Percentiles rank a stretch among this genome's conserved stretches.
These are phyloP conservation scores for Gymnocheta viridis DNA, from an alignment of 2,888 invertebrate species.

Conservation along the genomic window DNA sequence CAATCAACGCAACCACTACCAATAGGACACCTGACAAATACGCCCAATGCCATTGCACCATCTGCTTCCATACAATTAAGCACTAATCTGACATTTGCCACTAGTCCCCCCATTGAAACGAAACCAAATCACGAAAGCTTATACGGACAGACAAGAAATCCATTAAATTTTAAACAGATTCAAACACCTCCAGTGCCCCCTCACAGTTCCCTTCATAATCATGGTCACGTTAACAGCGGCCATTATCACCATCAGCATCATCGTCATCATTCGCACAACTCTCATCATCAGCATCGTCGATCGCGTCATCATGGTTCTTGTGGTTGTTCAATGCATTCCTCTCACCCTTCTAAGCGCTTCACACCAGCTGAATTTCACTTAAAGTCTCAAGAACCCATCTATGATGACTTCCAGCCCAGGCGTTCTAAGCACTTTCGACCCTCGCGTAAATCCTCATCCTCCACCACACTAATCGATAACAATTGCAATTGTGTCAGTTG, in stretches of 20 bases:
- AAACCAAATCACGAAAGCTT: slow-evolving; percentile 42
- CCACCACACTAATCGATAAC: slow-evolving; percentile 40
- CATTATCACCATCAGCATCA: slow-evolving; percentile 67
- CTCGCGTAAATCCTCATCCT: slow-evolving; percentile 44
- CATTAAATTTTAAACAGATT: slow-evolving; percentile 55
- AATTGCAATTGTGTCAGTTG: slow-evolving; percentile 80
- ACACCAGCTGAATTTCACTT: slow-evolving; percentile 34
- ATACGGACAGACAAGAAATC: slow-evolving; percentile 68
- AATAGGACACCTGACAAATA: slow-evolving; percentile 49
- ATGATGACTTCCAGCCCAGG: slow-evolving; percentile 5
- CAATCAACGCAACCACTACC: slow-evolving; percentile 47
- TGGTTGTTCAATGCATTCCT: slow-evolving; percentile 34
- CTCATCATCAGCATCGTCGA: slow-evolving; percentile 58
- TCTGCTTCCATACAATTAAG: slow-evolving; percentile 69
- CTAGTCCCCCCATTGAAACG: slow-evolving; percentile 50
- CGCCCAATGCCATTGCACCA: slow-evolving; percentile 42
- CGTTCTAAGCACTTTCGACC: slow-evolving; percentile 5
- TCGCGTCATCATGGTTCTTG: slow-evolving; percentile 36
- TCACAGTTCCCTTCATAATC: slow-evolving; percentile 63
- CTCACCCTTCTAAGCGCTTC: slow-evolving; percentile 19
- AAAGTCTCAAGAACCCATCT: slow-evolving; percentile 31
- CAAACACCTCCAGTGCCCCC: slow-evolving; percentile 51
- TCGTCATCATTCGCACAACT: slow-evolving; percentile 25
- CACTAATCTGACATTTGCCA: slow-evolving; percentile 72
- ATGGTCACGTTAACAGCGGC: slow-evolving; percentile 42